Percentiles rank a stretch among this genome's conserved stretches.
Evolutionary conservation across 2,797 vertebrate genomes (phyloP).

Genomic region (Chelmon rostratus): DNA sequence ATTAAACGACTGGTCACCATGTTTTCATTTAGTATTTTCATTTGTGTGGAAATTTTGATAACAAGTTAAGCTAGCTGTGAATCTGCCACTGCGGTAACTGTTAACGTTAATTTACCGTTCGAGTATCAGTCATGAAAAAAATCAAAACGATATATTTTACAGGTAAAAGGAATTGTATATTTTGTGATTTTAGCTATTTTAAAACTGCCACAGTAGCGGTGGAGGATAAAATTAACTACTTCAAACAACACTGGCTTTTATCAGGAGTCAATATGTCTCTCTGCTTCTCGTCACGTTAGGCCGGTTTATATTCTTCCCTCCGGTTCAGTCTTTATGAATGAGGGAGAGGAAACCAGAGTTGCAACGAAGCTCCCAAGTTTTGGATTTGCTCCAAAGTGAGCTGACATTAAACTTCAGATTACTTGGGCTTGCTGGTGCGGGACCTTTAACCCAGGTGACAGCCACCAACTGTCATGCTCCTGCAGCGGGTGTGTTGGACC

Average conservation of each 20-base stretch:
- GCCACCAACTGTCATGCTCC: conserved; percentile 19
- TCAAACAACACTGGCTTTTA: too few relatives aligned
- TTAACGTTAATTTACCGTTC: too few relatives aligned
- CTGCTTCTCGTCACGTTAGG: too few relatives aligned
- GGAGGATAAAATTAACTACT: too few relatives aligned
- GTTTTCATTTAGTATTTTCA: neutral
- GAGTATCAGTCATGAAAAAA: too few relatives aligned
- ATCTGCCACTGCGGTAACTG: neutral
- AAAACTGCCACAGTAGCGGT: too few relatives aligned
- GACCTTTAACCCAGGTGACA: conserved; percentile 48
- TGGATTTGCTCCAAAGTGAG: neutral
- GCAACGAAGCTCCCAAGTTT: neutral
- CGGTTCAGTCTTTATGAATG: conserved; percentile 3
- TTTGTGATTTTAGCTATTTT: neutral
- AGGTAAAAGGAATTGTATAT: neutral
- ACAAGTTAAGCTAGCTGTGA: neutral
- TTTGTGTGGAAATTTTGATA: neutral
- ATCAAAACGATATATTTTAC: neutral
- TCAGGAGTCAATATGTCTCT: too few relatives aligned
- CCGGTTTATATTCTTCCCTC: neutral
- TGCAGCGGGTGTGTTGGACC: conserved; percentile 26
- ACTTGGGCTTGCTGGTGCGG: neutral
- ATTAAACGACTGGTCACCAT: too few relatives aligned
- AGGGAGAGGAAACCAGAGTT: neutral
- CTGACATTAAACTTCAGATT: conserved; percentile 14